These are phyloP conservation scores for Phyllotreta striolata DNA, from an alignment of 2,888 invertebrate species.

Conservation along the genomic window DNA sequence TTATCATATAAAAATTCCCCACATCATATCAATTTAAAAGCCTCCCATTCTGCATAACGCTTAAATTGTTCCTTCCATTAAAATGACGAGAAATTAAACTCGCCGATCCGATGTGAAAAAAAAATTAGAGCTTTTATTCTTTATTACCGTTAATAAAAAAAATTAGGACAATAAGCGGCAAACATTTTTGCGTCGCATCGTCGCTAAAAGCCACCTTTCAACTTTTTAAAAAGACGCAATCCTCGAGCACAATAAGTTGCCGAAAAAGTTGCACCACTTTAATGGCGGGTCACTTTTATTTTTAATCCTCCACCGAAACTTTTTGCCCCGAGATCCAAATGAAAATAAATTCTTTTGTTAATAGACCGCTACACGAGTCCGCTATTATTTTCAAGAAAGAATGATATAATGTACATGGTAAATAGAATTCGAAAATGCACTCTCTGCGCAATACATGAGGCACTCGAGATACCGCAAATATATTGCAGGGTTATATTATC, in stretches of 20 bases:
- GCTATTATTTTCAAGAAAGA: conserved; percentile 66
- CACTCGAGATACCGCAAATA: conserved; percentile 17
- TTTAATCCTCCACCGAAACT: conserved; percentile 32
- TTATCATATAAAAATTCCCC: too few species aligned
- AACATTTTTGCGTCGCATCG: conserved; percentile 3
- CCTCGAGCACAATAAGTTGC: conserved; percentile 25
- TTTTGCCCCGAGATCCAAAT: conserved; percentile 53
- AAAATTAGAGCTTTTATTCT: background rate
- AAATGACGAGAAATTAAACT: background rate
- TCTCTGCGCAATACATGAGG: conserved; percentile 48
- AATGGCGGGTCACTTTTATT: conserved; percentile 38
- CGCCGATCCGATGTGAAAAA: background rate
- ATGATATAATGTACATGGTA: conserved; percentile 62
- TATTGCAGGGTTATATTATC: conserved; percentile 13
- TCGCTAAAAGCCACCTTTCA: conserved; percentile 22
- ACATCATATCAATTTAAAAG: background rate
- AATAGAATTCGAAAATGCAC: conserved; percentile 63
- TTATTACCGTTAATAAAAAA: background rate
- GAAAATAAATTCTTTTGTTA: conserved; percentile 67
- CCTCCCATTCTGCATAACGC: too few species aligned
- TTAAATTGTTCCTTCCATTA: background rate
- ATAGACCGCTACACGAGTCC: conserved; percentile 66
- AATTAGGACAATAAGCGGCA: conserved; percentile 4
- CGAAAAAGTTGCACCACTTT: conserved; percentile 38
- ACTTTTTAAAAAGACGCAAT: conserved; percentile 27